phyloP scores from a whole-genome alignment of 1,140 invertebrate genomes.

The Hyposmocoma kahamanoa region DNA sequence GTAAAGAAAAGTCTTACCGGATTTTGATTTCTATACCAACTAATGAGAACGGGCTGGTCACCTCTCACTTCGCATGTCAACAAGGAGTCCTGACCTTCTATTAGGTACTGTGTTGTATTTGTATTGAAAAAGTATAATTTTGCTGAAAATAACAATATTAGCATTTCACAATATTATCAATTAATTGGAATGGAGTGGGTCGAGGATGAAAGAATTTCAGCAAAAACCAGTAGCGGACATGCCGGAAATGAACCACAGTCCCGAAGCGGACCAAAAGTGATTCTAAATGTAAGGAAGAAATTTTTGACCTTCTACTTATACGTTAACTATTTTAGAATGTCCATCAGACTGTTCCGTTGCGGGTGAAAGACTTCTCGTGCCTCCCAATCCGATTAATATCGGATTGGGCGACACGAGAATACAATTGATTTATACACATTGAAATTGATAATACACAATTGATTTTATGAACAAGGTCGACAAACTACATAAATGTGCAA shows the following conservation, averaged over 20 bases:
- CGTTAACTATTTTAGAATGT: no score
- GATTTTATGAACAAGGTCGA: no score
- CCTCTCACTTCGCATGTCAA: conserved; percentile 42
- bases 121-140: no score
- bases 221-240: background rate
- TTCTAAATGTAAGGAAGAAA: no score
- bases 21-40: conserved; percentile 32
- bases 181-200: background rate
- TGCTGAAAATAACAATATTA: conserved; percentile 14
- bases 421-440: no score
- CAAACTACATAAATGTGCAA: no score
- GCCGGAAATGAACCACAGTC: background rate
- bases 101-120: conserved; percentile 43
- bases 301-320: no score
- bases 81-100: conserved; percentile 31
- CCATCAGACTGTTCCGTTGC: no score
- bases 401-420: no score
- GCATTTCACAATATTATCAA: background rate
- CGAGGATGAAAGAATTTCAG: background rate
- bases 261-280: background rate
- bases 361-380: no score
- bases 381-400: no score
- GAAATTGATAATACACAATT: no score
- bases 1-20: background rate
- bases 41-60: conserved; percentile 28